A percentile compares a stretch with the other conserved stretches of the same genome.
These are phyloP conservation scores for Limnodromus scolopaceus DNA, from an alignment of 2,797 vertebrate genomes.

Conservation along the genomic window DNA sequence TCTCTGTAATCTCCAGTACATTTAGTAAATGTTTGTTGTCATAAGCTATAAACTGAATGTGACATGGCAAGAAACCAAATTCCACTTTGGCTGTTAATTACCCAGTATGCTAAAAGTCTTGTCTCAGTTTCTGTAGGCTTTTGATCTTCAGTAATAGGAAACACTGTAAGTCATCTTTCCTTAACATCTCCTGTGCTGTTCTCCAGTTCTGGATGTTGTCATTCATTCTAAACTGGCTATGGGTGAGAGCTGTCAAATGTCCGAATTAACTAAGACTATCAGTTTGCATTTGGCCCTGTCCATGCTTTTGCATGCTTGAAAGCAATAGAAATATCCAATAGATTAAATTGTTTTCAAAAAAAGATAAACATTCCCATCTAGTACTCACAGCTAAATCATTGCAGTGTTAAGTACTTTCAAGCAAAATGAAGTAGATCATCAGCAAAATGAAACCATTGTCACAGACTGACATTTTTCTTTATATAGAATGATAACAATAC, in stretches of 20 bases:
- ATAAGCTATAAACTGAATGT: constrained; percentile 31
- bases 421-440: constrained; percentile 19
- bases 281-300: not conserved
- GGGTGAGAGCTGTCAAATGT: not conserved
- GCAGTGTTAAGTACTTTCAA: not conserved
- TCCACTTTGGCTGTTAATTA: constrained; percentile 42
- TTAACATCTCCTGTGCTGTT: not conserved
- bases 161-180: not conserved
- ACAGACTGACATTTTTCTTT: constrained; percentile 5
- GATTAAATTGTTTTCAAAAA: not conserved
- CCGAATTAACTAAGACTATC: not conserved
- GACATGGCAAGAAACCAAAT: constrained; percentile 45
- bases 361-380: not conserved
- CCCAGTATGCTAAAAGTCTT: not conserved
- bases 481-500: constrained; percentile 26
- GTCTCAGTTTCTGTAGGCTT: not conserved
- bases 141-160: not conserved
- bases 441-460: constrained; percentile 18
- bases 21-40: constrained; percentile 57
- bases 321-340: not conserved
- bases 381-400: not conserved
- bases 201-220: not conserved
- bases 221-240: not conserved
- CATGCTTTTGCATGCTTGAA: not conserved
- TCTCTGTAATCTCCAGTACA: constrained; percentile 20